These are phyloP conservation scores for Eurystomus gularis DNA, from an alignment of 2,113 vertebrate genomes.

Conservation along the genomic window DNA sequence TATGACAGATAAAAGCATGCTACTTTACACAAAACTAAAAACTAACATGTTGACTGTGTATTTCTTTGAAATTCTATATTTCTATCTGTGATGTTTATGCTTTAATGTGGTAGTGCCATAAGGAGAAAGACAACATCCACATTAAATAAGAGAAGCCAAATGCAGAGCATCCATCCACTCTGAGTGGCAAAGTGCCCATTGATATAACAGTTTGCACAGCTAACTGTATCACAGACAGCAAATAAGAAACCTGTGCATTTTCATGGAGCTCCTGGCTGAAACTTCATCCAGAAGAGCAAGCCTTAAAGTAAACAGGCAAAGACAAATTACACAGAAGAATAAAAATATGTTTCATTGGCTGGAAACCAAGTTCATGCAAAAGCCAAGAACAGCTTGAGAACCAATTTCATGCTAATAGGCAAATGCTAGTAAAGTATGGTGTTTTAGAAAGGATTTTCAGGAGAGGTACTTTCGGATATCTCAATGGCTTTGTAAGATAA, in stretches of 20 bases:
- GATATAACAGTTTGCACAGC: neutral
- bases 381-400: neutral
- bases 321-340: neutral
- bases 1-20: neutral
- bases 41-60: neutral
- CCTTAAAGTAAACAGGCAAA: slow-evolving; percentile 16
- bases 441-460: neutral
- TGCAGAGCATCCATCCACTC: accelerated
- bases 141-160: neutral
- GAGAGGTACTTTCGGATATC: neutral
- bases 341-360: neutral
- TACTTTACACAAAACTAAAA: neutral
- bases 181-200: neutral
- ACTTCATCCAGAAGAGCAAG: neutral
- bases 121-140: neutral
- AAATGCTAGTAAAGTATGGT: neutral
- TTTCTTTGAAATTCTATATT: neutral
- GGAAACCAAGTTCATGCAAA: neutral
- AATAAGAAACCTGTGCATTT: slow-evolving; percentile 7
- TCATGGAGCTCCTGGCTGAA: neutral
- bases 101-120: neutral
- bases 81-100: neutral
- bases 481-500: neutral
- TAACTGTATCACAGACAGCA: neutral
- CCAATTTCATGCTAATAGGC: neutral